Conservation (phyloP, 1,140 invertebrate genomes). For the Acromyrmex echinatior region DNA sequence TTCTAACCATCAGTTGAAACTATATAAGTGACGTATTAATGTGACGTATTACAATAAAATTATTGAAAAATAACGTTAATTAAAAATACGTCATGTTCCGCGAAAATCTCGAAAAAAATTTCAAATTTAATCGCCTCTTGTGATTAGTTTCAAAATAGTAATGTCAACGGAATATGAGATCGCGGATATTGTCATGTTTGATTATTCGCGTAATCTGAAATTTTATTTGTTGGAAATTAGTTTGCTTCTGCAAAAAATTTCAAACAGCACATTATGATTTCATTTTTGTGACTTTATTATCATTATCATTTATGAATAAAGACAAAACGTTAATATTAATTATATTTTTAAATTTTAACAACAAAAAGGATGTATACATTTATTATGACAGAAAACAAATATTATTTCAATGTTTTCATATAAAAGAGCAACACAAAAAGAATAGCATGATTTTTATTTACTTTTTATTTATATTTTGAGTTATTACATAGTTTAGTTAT, state of each 20-base stretch:
- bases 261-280: not conserved
- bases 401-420: slow-evolving; percentile 1
- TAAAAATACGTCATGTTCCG: not conserved
- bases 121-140: not conserved
- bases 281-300: slow-evolving; percentile 25
- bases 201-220: slow-evolving; percentile 5
- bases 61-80: slow-evolving; percentile 8
- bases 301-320: not conserved
- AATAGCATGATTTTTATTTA: not conserved
- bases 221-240: not conserved
- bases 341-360: not conserved
- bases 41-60: not conserved
- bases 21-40: not conserved
- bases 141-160: not conserved
- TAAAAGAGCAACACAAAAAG: not conserved
- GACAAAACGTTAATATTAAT: not conserved
- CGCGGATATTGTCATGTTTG: not conserved
- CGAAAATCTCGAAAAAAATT: not conserved
- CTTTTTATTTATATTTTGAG: not conserved
- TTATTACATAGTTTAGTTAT: not conserved
- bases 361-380: not conserved
- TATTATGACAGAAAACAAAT: not conserved
- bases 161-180: slow-evolving; percentile 5
- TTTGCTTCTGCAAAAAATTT: not conserved
- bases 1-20: not conserved